Evolutionary conservation across 2,797 vertebrate species (phyloP).

Genomic region (Eremophila alpestris): DNA sequence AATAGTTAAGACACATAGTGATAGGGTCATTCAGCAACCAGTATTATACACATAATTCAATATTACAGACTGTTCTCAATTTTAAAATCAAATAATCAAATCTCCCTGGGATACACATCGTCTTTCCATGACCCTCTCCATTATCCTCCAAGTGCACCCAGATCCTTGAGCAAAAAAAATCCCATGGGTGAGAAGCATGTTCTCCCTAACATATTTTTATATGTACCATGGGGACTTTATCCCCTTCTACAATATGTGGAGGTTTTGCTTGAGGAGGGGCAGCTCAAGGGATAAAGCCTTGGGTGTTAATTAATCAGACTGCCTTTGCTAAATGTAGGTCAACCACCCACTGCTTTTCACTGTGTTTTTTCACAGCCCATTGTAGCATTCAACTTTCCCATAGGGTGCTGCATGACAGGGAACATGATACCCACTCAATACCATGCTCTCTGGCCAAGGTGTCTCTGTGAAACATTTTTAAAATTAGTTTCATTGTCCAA

Average conservation of each 20-base stretch:
- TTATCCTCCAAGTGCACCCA: neutral
- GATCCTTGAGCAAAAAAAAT: neutral
- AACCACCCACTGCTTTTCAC: neutral
- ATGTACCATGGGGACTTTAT: neutral
- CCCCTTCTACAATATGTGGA: neutral
- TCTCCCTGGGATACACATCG: rapidly evolving
- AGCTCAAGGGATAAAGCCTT: neutral
- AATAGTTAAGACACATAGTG: neutral
- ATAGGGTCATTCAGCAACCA: neutral
- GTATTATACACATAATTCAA: neutral
- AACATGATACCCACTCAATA: neutral
- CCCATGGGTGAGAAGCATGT: neutral
- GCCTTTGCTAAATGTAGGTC: neutral
- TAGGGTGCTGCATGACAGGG: neutral
- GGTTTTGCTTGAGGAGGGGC: neutral
- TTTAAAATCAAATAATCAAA: neutral
- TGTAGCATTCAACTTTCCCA: neutral
- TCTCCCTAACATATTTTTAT: neutral
- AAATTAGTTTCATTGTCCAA: neutral
- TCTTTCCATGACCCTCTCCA: neutral
- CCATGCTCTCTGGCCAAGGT: neutral
- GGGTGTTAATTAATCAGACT: neutral
- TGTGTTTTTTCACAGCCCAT: neutral
- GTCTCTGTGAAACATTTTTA: neutral
- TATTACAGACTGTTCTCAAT: neutral